phyloP scores from a whole-genome alignment of 23 tunicate genomes.

The Botrylloides violaceus region DNA sequence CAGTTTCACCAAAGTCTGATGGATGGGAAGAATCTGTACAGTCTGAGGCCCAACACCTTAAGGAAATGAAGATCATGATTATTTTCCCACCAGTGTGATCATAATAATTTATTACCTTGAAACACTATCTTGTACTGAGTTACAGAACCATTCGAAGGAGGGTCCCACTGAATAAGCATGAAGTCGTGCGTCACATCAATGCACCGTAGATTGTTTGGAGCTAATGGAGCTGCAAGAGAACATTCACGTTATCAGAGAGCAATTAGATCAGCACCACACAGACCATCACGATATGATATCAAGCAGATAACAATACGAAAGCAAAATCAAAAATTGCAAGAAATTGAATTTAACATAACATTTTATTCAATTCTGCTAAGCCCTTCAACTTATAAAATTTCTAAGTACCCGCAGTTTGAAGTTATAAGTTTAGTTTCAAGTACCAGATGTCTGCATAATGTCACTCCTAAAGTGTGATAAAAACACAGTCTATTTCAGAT shows the following conservation, averaged over 20 bases:
- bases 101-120: conserved; percentile 19
- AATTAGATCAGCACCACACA: conserved; percentile 1
- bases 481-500: too few species aligned
- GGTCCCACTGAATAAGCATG: conserved; percentile 37
- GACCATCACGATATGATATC: too few species aligned
- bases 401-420: too few species aligned
- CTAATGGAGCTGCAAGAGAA: conserved; percentile 9
- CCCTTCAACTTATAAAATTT: too few species aligned
- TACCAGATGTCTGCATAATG: too few species aligned
- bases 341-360: too few species aligned
- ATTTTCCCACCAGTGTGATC: neutral
- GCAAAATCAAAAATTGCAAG: too few species aligned
- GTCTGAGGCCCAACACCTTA: conserved; percentile 61
- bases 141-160: conserved; percentile 22
- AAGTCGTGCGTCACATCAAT: conserved; percentile 38
- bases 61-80: neutral
- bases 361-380: too few species aligned
- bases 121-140: conserved; percentile 40
- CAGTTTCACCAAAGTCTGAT: conserved; percentile 49
- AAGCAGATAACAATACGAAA: too few species aligned
- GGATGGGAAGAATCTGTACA: conserved; percentile 37
- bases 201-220: conserved; percentile 26
- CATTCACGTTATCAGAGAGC: neutral
- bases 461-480: too few species aligned
- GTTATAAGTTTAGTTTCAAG: too few species aligned